Conservation (phyloP, 2,888 invertebrate genomes). For the Fragum whitleyi region DNA sequence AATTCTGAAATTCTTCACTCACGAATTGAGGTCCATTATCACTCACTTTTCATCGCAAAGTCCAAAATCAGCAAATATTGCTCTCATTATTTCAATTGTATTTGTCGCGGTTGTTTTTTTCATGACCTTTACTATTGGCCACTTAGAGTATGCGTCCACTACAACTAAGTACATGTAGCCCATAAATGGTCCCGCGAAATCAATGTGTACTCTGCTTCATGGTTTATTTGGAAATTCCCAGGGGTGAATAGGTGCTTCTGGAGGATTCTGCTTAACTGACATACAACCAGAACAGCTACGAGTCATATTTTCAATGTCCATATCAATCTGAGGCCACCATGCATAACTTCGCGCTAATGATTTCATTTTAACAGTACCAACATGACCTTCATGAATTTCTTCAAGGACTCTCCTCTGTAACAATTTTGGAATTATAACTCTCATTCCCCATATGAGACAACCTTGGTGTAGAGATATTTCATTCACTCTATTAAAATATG, state of each 20-base stretch:
- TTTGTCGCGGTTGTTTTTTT: conserved; percentile 37
- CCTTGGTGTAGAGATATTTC: conserved; percentile 67
- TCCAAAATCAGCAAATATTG: conserved; percentile 71
- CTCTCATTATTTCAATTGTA: conserved; percentile 62
- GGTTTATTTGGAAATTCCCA: conserved; percentile 75
- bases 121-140: conserved; percentile 81
- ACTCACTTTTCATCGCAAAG: conserved; percentile 72
- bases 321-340: conserved; percentile 75
- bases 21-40: conserved; percentile 81
- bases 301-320: conserved; percentile 66
- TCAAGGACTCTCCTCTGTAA: conserved; percentile 62
- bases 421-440: conserved; percentile 71
- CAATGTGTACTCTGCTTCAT: conserved; percentile 85
- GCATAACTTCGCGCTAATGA: conserved; percentile 71
- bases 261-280: conserved; percentile 53
- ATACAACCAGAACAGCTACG: conserved; percentile 49
- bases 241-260: conserved; percentile 68
- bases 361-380: conserved; percentile 76
- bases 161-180: conserved; percentile 78
- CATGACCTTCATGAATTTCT: conserved; percentile 73
- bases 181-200: conserved; percentile 84
- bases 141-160: conserved; percentile 85
- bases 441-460: conserved; percentile 69
- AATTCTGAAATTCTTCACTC: conserved; percentile 30
- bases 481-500: conserved; percentile 36